phyloP scores from a whole-genome alignment of 2,888 invertebrate species.

The Chrysolina americana region DNA sequence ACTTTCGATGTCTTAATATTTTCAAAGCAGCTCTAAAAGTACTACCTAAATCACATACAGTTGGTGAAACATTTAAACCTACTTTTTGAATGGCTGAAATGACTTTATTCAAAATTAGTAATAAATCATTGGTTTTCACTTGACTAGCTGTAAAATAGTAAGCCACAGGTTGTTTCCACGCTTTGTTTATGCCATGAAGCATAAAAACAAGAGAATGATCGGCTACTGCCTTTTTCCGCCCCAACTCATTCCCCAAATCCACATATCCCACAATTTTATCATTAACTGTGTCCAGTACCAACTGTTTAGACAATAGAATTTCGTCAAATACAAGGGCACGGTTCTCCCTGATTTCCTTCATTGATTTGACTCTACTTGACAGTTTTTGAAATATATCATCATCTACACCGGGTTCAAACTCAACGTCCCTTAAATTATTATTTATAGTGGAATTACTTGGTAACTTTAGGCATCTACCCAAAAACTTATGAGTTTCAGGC shows the following conservation, averaged over 20 bases:
- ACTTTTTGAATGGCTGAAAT: slow-evolving; percentile 9
- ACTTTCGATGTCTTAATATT: no score
- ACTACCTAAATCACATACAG: no score
- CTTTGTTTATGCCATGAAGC: slow-evolving; percentile 30
- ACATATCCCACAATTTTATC: no score
- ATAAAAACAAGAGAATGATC: slow-evolving; percentile 43
- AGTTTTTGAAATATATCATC: not conserved
- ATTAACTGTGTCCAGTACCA: no score
- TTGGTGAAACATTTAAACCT: slow-evolving; percentile 1
- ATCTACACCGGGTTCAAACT: no score
- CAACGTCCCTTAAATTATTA: no score
- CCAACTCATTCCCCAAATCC: no score
- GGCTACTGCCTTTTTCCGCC: slow-evolving; percentile 11
- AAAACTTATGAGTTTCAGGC: slow-evolving; percentile 13
- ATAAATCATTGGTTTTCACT: slow-evolving; percentile 25
- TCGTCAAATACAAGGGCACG: no score
- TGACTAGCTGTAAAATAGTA: slow-evolving; percentile 37
- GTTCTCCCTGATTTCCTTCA: not conserved
- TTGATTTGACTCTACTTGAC: not conserved
- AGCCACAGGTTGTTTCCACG: slow-evolving; percentile 44
- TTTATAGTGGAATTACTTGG: not conserved
- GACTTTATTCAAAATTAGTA: slow-evolving; percentile 1
- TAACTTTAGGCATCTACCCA: not conserved
- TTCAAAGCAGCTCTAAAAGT: no score
- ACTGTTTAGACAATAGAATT: no score